Evolutionary conservation across 2,888 invertebrate genomes (phyloP).

Genomic region (Drosophila pseudotalamancana): DNA sequence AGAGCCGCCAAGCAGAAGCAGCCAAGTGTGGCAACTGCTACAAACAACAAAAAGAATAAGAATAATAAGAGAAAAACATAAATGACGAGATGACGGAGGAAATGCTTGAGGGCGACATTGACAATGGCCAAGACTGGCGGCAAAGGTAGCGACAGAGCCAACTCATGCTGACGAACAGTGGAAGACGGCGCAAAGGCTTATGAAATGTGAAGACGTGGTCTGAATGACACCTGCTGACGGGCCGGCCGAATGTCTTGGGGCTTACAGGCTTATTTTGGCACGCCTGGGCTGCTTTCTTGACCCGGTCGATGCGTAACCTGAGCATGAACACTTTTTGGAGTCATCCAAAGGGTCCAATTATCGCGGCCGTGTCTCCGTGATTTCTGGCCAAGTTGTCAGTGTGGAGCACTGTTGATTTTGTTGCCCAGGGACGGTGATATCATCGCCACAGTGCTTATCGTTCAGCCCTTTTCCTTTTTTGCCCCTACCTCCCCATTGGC

Average conservation of each 20-base stretch:
- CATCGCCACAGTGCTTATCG: slow-evolving; percentile 52
- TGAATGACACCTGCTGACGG: slow-evolving; percentile 34
- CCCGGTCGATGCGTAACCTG: slow-evolving; percentile 63
- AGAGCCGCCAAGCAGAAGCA: slow-evolving; percentile 33
- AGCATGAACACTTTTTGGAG: slow-evolving; percentile 56
- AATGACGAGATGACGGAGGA: slow-evolving; percentile 66
- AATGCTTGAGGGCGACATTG: slow-evolving; percentile 75
- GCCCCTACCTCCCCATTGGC: not conserved
- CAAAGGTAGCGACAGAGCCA: slow-evolving; percentile 47
- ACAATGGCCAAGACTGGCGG: slow-evolving; percentile 58
- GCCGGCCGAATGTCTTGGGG: not conserved
- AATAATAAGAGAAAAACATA: slow-evolving; percentile 26
- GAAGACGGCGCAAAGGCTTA: slow-evolving; percentile 57
- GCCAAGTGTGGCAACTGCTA: slow-evolving; percentile 63
- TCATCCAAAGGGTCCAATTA: slow-evolving; percentile 58
- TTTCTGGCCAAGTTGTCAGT: slow-evolving; percentile 25
- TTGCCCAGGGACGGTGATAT: slow-evolving; percentile 53
- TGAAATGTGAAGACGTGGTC: slow-evolving; percentile 70
- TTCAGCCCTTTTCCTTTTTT: slow-evolving; percentile 26
- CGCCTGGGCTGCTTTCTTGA: slow-evolving; percentile 54
- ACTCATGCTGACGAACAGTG: slow-evolving; percentile 49
- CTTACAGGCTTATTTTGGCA: slow-evolving; percentile 71
- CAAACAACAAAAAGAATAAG: slow-evolving; percentile 1
- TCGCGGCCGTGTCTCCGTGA: slow-evolving; percentile 43
- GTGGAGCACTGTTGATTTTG: not conserved